phyloP scores from a whole-genome alignment of 2,888 invertebrate species.

The Crioceris asparagi region DNA sequence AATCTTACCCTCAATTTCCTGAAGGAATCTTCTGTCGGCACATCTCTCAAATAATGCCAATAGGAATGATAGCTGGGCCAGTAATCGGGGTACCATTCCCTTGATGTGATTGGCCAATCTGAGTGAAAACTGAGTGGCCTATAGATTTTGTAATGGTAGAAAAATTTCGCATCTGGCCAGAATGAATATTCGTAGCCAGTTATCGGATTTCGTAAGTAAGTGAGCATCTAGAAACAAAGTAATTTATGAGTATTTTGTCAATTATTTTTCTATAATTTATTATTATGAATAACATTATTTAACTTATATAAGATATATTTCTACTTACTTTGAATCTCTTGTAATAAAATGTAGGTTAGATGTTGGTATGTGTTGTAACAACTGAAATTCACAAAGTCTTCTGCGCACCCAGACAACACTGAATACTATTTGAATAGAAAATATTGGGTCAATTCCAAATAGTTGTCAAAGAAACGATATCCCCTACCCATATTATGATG shows the following conservation, averaged over 20 bases:
- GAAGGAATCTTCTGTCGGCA: constrained; percentile 22
- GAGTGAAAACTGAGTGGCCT: constrained; percentile 23
- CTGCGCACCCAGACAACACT: too few species aligned
- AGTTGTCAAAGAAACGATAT: too few species aligned
- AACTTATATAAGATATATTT: too few species aligned
- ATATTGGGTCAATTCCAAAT: too few species aligned
- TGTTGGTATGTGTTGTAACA: too few species aligned
- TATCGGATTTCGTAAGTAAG: constrained; percentile 25
- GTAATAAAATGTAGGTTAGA: too few species aligned
- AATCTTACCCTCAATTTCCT: constrained; percentile 25
- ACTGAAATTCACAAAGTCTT: too few species aligned
- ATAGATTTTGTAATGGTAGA: constrained; percentile 26
- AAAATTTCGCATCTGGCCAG: constrained; percentile 26
- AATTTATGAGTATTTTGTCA: not conserved
- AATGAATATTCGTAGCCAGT: constrained; percentile 24
- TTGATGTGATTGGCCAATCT: constrained; percentile 23
- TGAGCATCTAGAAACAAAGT: constrained; percentile 18
- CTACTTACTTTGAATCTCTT: too few species aligned
- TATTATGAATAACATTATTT: too few species aligned
- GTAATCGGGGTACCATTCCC: constrained; percentile 24
- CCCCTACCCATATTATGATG: too few species aligned
- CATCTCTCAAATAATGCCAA: constrained; percentile 22
- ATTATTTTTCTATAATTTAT: too few species aligned
- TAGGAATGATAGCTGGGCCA: constrained; percentile 24
- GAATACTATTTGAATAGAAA: too few species aligned